A percentile compares a stretch with the other conserved stretches of the same genome.
Evolutionary conservation across 2,113 vertebrate genomes (phyloP).

Genomic region (Chloroceryle aenea): DNA sequence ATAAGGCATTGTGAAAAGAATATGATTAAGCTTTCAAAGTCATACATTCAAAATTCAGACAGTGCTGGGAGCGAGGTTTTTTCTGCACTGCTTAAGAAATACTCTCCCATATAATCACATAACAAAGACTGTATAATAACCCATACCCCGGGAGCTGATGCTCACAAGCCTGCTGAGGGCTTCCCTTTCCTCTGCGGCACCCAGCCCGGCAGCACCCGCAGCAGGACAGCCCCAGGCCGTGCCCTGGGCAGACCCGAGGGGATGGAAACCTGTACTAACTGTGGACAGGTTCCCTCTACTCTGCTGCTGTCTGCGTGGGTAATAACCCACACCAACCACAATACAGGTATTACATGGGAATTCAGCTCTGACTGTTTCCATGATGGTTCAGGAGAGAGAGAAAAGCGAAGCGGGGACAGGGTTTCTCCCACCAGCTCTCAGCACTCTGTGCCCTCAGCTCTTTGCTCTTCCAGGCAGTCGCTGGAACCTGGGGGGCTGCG

Average conservation of each 20-base stretch:
- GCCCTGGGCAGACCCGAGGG: neutral
- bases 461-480: neutral
- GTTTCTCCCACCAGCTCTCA: neutral
- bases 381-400: neutral
- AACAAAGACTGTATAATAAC: neutral
- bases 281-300: neutral
- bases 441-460: neutral
- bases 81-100: neutral
- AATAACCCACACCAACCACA: neutral
- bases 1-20: conserved; percentile 17
- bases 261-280: neutral
- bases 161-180: neutral
- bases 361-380: neutral
- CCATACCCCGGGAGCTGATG: neutral
- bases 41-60: neutral
- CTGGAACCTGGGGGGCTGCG: neutral
- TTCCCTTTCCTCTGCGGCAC: neutral
- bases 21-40: conserved; percentile 10
- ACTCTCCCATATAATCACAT: neutral
- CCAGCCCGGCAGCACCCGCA: neutral
- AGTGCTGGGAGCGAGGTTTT: neutral
- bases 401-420: neutral
- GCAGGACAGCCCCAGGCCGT: neutral
- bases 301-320: neutral
- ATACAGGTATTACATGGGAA: neutral